Conservation (phyloP, 2,113 vertebrate species). For the Ovis aries region DNA sequence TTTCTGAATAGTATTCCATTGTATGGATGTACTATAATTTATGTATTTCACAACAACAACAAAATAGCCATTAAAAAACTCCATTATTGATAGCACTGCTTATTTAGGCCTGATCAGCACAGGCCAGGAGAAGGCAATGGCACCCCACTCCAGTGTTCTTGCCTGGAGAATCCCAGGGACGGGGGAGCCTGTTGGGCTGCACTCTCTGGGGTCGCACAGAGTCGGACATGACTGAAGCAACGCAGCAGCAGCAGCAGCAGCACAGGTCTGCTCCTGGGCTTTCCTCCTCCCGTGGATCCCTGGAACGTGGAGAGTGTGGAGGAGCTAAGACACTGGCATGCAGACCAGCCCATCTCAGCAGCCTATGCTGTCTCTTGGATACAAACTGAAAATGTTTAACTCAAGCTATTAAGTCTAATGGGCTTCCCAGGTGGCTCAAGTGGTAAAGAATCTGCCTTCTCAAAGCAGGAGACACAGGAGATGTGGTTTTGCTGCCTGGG, state of each 20-base stretch:
- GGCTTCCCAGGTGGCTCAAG: neutral
- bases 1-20: neutral
- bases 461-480: neutral
- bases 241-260: no score
- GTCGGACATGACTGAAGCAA: no score
- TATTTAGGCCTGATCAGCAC: neutral
- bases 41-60: neutral
- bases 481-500: neutral
- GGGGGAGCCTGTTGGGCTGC: no score
- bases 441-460: neutral
- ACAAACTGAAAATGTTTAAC: neutral
- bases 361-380: neutral
- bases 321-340: neutral
- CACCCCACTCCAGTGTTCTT: no score
- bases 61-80: neutral
- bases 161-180: no score
- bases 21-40: neutral
- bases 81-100: neutral
- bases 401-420: neutral
- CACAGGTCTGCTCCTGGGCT: neutral
- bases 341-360: neutral
- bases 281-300: neutral
- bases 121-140: no score
- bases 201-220: no score
- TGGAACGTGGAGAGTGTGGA: neutral